Evolutionary conservation across 2,797 vertebrate species (phyloP), one percentile per base, ranked within the genome.

Genomic region (Amblyraja radiata): DNA sequence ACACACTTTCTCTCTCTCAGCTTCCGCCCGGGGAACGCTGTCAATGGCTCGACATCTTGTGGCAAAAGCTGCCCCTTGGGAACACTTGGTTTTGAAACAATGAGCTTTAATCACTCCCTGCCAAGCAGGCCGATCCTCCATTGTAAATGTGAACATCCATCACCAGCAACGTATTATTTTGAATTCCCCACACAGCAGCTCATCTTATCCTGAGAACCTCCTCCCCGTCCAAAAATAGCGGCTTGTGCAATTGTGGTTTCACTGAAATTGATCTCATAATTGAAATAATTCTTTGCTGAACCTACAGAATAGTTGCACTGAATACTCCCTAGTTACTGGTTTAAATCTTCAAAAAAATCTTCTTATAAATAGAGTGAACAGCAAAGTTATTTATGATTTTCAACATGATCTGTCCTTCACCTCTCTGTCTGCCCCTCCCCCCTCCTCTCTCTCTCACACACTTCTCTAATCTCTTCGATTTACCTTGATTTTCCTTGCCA

Each of bases 81-180:
- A 86, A 14, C 83, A n/a, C 58, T 86, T n/a, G 83, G 58, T 1
- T 58, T 86, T 2, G 1, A 68, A 32, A 32, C n/a, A 88, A 88
- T 88, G 32, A 88, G n/a, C n/a, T 88, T 88, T 88, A 68, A 88
- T 68, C 63, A 68, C 63, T 88, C n/a, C 63, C 84, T 21, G 84
- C 61, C 84, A 68, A 32, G 63, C 84, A 21, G 16, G 32, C 61
- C 32, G 14, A 9, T 18, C 32, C 6, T 68, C 84, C 28, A 23
- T 21, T 25, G 63, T 16, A 36, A 65, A 65, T 32, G 61, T 65
- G 63, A 88, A 65, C 84, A 88, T 32, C 14, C 4, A 32, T 14
- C 13, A 61, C 16, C 32, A 36, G 61, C 36, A 88, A 68, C 63
- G 10, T 68, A 9, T 68, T 88, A 88, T 88, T 63, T 68, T 63